Evolutionary conservation across 2,888 invertebrate species (phyloP), one percentile per base, ranked within the genome.

Genomic region (Cephus nigrinus): DNA sequence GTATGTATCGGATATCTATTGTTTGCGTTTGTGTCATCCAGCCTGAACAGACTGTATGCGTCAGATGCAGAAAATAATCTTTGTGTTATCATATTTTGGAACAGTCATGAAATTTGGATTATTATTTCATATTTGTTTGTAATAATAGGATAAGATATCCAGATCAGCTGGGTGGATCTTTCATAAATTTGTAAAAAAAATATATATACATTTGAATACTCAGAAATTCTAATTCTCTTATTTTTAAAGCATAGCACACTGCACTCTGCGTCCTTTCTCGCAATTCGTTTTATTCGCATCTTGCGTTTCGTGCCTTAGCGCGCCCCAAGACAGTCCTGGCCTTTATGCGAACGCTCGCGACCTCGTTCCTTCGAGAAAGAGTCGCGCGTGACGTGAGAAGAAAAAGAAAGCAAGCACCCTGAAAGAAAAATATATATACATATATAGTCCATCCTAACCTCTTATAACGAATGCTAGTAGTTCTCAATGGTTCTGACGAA

Each of bases 401-500:
- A 55, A 55, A 55, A 55, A 55, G 55, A 55, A 55, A 55, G 23
- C 55, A 55, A 23, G 55, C 55, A 55, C 55, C 23, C 55, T 55
- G 55, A 55, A 55, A 23, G 55, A 55, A 55, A 55, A 9, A 55
- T 15, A 55, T 23, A 15, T 40, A 55, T 15, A 55, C 23, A 9
- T 23, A 55, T 23, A 55, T 55, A 23, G 55, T 55, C 5, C 23
- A 55, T 55, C 23, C 55, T 55, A 55, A 23, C 55, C 55, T 55
- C 55, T 55, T 23, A 55, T 23, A 55, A 31, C 71, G 71, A 71
- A 71, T 71, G 55, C 55, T 55, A 31, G 71, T 32, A 71, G 71
- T 33, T 31, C 71, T 71, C 71, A 71, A 71, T 71, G 71, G 33
- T 71, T 33, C 71, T 71, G 23, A 71, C 71, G 31, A 32, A 71